phyloP scores from a whole-genome alignment of 2,113 vertebrate genomes.

The Benitochromis conjunctus region DNA sequence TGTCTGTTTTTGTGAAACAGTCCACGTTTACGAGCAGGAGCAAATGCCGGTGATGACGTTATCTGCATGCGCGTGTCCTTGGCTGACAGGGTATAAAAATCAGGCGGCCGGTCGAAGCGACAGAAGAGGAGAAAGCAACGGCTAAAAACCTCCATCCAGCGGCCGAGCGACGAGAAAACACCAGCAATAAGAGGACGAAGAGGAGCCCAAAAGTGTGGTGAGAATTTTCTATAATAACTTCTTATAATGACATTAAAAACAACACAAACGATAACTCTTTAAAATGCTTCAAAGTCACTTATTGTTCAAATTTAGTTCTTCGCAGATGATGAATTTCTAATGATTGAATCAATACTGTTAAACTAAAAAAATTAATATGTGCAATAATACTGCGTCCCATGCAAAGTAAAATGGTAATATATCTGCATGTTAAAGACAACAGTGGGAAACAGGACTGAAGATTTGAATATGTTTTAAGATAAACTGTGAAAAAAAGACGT shows the following conservation, averaged over 20 bases:
- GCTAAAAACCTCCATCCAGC: background rate
- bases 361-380: background rate
- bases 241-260: background rate
- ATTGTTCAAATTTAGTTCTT: background rate
- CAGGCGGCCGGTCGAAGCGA: background rate
- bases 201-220: background rate
- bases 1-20: background rate
- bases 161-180: background rate
- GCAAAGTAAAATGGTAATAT: too few species aligned
- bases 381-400: background rate
- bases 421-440: too few species aligned
- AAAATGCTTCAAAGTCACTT: background rate
- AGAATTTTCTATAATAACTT: background rate
- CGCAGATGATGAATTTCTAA: background rate
- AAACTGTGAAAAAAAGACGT: background rate
- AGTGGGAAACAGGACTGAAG: too few species aligned
- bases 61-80: conserved; percentile 5
- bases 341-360: background rate
- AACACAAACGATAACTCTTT: background rate
- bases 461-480: background rate
- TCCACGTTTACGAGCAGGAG: conserved; percentile 1
- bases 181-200: background rate
- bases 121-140: background rate
- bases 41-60: background rate
- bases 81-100: conserved; percentile 37